Conservation (phyloP, 2,797 vertebrate genomes). For the Danio kyathit region DNA sequence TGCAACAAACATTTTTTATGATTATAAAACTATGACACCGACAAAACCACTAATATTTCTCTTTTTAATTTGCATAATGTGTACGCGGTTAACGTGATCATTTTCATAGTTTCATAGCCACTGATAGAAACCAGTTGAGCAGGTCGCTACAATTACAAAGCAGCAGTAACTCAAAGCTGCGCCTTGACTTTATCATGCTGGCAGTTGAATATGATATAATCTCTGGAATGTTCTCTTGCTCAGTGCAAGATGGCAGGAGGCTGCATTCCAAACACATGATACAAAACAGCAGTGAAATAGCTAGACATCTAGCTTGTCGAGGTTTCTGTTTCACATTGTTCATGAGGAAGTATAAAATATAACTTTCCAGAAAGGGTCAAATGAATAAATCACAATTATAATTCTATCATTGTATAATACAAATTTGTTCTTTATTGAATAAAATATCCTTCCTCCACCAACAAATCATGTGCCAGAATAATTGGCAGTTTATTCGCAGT, state of each 20-base stretch:
- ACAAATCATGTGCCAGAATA: too few species aligned
- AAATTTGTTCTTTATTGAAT: too few species aligned
- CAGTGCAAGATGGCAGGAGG: constrained; percentile 1
- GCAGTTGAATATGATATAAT: constrained; percentile 10
- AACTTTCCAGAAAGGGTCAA: neutral
- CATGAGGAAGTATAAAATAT: neutral
- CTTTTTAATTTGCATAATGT: constrained; percentile 15
- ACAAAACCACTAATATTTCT: neutral
- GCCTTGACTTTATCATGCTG: constrained; percentile 4
- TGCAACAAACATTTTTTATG: neutral
- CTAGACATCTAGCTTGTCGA: constrained; percentile 37
- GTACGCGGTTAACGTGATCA: neutral
- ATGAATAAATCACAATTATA: neutral
- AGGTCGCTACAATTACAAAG: constrained; percentile 12
- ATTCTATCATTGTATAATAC: neutral
- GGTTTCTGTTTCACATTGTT: neutral
- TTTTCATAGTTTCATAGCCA: constrained; percentile 29
- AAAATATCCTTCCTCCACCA: too few species aligned
- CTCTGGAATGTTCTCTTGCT: constrained; percentile 39
- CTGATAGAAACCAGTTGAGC: constrained; percentile 49
- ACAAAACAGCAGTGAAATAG: neutral
- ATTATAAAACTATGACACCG: neutral
- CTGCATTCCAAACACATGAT: constrained; percentile 53
- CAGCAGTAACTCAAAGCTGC: constrained; percentile 43
- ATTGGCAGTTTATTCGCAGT: too few species aligned